Conservation (phyloP, 2,113 vertebrate species). For the Ammodytes marinus region DNA sequence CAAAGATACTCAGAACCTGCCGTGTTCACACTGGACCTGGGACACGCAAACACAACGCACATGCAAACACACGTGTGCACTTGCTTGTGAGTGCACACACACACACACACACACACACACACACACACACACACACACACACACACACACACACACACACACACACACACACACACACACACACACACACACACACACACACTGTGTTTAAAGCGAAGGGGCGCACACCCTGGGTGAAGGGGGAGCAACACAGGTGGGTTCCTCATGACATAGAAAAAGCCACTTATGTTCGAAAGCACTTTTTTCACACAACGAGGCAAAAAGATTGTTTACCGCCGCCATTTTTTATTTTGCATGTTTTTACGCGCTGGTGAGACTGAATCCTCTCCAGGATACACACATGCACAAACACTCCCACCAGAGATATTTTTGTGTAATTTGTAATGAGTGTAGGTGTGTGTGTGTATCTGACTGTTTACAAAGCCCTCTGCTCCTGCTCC, state of each 20-base stretch:
- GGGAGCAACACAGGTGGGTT: slow-evolving; percentile 30
- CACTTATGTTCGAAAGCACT: slow-evolving; percentile 61
- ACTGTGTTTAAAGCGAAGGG: slow-evolving; percentile 34
- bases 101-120: slow-evolving; percentile 50
- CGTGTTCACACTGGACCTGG: slow-evolving; percentile 62
- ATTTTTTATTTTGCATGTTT: neutral
- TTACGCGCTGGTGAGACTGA: neutral
- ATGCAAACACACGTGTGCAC: neutral
- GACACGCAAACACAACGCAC: slow-evolving; percentile 40
- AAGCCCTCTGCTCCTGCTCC: slow-evolving; percentile 41
- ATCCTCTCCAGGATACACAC: slow-evolving; percentile 52
- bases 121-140: slow-evolving; percentile 50
- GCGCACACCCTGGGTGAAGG: slow-evolving; percentile 51
- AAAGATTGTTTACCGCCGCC: slow-evolving; percentile 28
- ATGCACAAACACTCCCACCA: slow-evolving; percentile 78
- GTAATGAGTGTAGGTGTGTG: slow-evolving; percentile 77
- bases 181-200: slow-evolving; percentile 7
- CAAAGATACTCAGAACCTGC: slow-evolving; percentile 94
- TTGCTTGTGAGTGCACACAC: slow-evolving; percentile 21
- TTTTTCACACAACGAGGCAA: slow-evolving; percentile 43
- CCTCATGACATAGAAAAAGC: slow-evolving; percentile 30
- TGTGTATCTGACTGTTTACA: slow-evolving; percentile 72
- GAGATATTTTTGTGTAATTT: slow-evolving; percentile 88
- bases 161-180: slow-evolving; percentile 29
- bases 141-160: slow-evolving; percentile 9